Conservation (phyloP, 2,888 invertebrate species). For the Platycnemis pennipes region DNA sequence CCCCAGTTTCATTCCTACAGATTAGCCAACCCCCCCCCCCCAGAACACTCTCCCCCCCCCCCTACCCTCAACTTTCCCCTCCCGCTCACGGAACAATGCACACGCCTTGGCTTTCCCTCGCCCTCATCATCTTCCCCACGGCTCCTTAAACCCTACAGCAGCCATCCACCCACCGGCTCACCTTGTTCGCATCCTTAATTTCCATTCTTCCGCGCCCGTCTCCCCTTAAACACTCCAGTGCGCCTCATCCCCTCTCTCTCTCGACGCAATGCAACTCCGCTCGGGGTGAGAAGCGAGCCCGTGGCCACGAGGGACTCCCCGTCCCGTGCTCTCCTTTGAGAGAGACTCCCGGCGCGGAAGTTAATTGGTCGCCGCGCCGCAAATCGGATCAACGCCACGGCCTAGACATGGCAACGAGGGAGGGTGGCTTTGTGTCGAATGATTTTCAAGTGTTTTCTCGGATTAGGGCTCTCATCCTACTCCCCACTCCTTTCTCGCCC, state of each 20-base stretch:
- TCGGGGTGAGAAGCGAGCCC: background rate
- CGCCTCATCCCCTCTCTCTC: background rate
- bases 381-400: background rate
- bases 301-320: background rate
- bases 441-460: background rate
- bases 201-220: background rate
- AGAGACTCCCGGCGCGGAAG: background rate
- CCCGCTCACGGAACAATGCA: background rate
- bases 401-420: background rate
- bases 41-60: background rate
- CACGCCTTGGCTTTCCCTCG: background rate
- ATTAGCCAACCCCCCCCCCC: background rate
- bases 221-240: too few species aligned
- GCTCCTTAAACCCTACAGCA: background rate
- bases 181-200: background rate
- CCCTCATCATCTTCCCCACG: background rate
- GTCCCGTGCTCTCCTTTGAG: background rate
- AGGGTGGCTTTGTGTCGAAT: background rate
- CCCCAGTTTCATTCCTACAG: background rate
- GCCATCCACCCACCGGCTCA: background rate
- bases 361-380: background rate
- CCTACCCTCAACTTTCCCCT: background rate
- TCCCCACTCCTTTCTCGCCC: background rate
- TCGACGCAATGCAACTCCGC: background rate
- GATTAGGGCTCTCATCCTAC: background rate